Base-by-base conservation (phyloP, 2,797 vertebrate species). In the Sarcoramphus papa region DNA sequence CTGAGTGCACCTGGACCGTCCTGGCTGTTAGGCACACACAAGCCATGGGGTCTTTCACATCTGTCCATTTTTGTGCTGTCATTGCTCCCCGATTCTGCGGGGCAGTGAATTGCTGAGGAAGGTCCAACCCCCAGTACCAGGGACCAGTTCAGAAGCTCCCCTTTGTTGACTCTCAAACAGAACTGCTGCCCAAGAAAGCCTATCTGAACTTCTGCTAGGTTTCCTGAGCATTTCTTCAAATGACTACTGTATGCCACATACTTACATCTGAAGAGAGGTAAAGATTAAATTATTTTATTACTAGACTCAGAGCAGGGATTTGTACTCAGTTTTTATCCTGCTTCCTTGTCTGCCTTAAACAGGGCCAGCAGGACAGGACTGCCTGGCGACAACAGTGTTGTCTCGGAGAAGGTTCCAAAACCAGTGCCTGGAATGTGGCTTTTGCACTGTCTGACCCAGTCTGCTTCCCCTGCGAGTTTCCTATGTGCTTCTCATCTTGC, bases 1-100 rank as follows among this genome's bases (percentile, higher is more conserved):
- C 19, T 2, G 12, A 45, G 25, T 5, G 23, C 3, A 6, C 8
- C 40, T 21, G 17, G 35, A 30, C 10, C 0, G 0, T n/a, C 63
- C 56, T 3, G 7, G n/a, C 40, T 37, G 9, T 20, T 19, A 30
- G n/a, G 40, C 15, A n/a, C 27, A 8, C 56, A n/a, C 23, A 35
- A 10, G 11, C 51, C 5, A 3, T 2, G 28, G 11, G 4, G 3
- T n/a, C 33, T 64, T 35, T 35, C 59, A 41, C 59, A 59, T 27
- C 41, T 43, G 23, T 7, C 67, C 45, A 6, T 30, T 57, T 41
- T 4, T 40, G 70, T 64, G 69, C 77, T 50, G 12, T 8, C 5
- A 1, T 20, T 59, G 40, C 33, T 62, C 51, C 47, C 19, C 3
- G 2, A 24, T 65, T 57, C 62, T 30, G 40, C 0, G 1, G 31